These are phyloP conservation scores for Hirtodrosophila trivittata DNA, from an alignment of 2,888 invertebrate genomes.

Conservation along the genomic window DNA sequence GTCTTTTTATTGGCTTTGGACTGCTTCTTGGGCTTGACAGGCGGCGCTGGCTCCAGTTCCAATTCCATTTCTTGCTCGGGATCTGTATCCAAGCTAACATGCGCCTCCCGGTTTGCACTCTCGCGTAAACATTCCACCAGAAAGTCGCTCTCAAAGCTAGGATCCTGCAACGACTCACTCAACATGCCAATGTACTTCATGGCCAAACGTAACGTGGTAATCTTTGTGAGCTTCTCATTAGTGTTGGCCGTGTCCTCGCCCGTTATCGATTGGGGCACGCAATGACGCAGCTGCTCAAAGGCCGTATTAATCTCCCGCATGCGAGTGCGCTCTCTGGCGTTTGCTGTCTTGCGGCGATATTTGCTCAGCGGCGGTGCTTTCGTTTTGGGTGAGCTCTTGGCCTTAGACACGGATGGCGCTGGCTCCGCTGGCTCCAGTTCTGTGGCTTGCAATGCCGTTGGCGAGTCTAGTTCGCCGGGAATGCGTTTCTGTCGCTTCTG, in stretches of 20 bases:
- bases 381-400: constrained; percentile 84
- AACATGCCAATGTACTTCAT: constrained; percentile 94
- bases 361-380: constrained; percentile 92
- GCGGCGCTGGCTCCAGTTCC: constrained; percentile 29
- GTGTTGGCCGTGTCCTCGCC: constrained; percentile 84
- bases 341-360: constrained; percentile 94
- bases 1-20: constrained; percentile 47
- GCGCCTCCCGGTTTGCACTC: constrained; percentile 54
- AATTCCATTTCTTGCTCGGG: constrained; percentile 36
- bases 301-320: constrained; percentile 96
- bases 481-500: constrained; percentile 85
- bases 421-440: constrained; percentile 11
- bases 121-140: constrained; percentile 75
- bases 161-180: constrained; percentile 86
- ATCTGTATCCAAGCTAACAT: constrained; percentile 40
- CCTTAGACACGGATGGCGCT: constrained; percentile 14
- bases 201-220: constrained; percentile 93
- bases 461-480: constrained; percentile 41
- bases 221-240: constrained; percentile 94
- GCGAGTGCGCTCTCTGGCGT: constrained; percentile 92
- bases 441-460: background rate
- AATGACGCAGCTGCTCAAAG: constrained; percentile 91
- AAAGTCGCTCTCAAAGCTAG: constrained; percentile 82
- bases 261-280: constrained; percentile 87
- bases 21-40: constrained; percentile 38